A percentile compares a stretch with the other conserved stretches of the same genome.
Evolutionary conservation across 2,113 vertebrate genomes (phyloP).

Genomic region (Upupa epops): DNA sequence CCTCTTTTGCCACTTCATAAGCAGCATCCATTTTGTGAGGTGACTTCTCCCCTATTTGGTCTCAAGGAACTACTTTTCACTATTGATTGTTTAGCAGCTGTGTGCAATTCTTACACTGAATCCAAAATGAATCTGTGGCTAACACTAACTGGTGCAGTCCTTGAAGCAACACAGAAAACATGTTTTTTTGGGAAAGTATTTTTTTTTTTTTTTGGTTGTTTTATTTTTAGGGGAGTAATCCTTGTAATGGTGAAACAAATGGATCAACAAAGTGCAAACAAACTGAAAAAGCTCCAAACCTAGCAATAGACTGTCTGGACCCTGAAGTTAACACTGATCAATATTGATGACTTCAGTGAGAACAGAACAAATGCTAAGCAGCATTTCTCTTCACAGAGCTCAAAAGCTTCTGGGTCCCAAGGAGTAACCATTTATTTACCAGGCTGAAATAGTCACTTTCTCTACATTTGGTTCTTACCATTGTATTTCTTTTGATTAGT

Average conservation of each 20-base stretch:
- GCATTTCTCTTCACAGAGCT: neutral
- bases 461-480: neutral
- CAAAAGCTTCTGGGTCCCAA: neutral
- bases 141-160: neutral
- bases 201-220: neutral
- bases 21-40: neutral
- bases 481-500: conserved; percentile 65
- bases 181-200: neutral
- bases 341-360: neutral
- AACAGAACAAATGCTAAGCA: neutral
- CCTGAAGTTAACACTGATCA: neutral
- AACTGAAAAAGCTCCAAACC: neutral
- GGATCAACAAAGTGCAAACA: neutral
- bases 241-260: neutral
- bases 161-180: neutral
- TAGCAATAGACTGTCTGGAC: neutral
- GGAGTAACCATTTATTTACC: neutral
- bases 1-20: neutral
- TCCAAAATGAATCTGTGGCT: neutral
- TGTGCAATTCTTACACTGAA: neutral
- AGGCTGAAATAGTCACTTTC: neutral
- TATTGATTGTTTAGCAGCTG: neutral
- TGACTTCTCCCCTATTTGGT: neutral
- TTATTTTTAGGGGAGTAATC: neutral
- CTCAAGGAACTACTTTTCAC: neutral